phyloP scores from a whole-genome alignment of 2,113 vertebrate species.

The Serranochromis macrocephalus region DNA sequence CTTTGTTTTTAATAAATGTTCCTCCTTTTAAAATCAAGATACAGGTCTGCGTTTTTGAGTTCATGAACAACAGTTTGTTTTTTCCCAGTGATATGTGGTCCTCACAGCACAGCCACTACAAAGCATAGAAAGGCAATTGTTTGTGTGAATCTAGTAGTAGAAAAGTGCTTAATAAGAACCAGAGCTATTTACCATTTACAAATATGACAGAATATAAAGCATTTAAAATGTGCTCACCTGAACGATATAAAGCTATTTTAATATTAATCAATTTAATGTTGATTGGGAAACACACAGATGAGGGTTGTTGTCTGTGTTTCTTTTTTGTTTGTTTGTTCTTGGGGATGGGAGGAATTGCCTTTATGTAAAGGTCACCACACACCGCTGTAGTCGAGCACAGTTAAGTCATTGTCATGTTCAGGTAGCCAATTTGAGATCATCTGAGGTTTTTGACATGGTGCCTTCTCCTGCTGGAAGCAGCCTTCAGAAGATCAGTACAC shows the following conservation, averaged over 20 bases:
- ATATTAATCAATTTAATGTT: background rate
- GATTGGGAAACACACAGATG: background rate
- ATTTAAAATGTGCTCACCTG: background rate
- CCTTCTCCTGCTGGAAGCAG: background rate
- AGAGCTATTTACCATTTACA: background rate
- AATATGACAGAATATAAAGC: background rate
- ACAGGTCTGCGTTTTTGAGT: background rate
- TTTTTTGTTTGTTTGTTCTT: background rate
- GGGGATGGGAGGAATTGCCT: background rate
- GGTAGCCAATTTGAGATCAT: background rate
- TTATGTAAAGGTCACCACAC: background rate
- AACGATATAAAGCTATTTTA: fast-evolving
- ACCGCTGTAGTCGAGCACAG: background rate
- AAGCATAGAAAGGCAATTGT: background rate
- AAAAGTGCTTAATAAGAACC: background rate
- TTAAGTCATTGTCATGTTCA: background rate
- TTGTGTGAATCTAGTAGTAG: background rate
- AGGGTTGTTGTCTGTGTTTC: background rate
- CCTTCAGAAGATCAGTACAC: background rate
- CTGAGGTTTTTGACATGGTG: background rate
- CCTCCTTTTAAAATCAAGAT: background rate
- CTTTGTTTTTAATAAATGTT: background rate
- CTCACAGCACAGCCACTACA: background rate
- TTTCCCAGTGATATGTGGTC: background rate
- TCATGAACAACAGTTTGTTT: background rate